A percentile compares a stretch with the other conserved stretches of the same genome.
These are phyloP conservation scores for Thereva nobilitata DNA, from an alignment of 2,888 invertebrate genomes.

Conservation along the genomic window DNA sequence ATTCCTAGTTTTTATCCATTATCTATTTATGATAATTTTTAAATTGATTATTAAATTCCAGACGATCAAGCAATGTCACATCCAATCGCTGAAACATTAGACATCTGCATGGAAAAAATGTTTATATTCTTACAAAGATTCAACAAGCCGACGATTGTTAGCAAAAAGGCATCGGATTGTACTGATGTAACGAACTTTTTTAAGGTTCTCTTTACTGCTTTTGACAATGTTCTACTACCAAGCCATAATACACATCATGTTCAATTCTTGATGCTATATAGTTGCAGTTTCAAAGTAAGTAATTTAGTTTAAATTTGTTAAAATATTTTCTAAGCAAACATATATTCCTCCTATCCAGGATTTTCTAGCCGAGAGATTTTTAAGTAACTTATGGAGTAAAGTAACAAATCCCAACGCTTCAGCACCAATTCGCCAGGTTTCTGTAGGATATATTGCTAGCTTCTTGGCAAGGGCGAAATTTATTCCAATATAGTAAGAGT, in stretches of 20 bases:
- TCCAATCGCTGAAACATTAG: slow-evolving; percentile 69
- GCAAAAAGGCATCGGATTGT: neutral
- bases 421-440: slow-evolving; percentile 67
- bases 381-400: slow-evolving; percentile 74
- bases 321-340: neutral
- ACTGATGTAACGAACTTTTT: slow-evolving; percentile 50
- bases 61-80: slow-evolving; percentile 57
- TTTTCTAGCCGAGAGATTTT: slow-evolving; percentile 65
- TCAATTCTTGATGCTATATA: slow-evolving; percentile 76
- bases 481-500: slow-evolving; percentile 65
- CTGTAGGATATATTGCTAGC: slow-evolving; percentile 76
- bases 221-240: slow-evolving; percentile 79
- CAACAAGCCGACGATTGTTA: neutral
- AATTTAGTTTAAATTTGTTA: neutral
- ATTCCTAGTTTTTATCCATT: neutral
- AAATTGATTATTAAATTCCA: neutral
- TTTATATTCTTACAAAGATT: slow-evolving; percentile 62
- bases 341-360: slow-evolving; percentile 42
- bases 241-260: slow-evolving; percentile 81
- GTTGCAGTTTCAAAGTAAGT: slow-evolving; percentile 67
- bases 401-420: slow-evolving; percentile 69
- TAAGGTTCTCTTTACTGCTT: slow-evolving; percentile 67
- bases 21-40: neutral
- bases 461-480: slow-evolving; percentile 71
- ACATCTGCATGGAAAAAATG: slow-evolving; percentile 76